A percentile compares a stretch with the other conserved stretches of the same genome.
Conservation (phyloP, 2,888 invertebrate genomes). For the Acrobasis suavella region DNA sequence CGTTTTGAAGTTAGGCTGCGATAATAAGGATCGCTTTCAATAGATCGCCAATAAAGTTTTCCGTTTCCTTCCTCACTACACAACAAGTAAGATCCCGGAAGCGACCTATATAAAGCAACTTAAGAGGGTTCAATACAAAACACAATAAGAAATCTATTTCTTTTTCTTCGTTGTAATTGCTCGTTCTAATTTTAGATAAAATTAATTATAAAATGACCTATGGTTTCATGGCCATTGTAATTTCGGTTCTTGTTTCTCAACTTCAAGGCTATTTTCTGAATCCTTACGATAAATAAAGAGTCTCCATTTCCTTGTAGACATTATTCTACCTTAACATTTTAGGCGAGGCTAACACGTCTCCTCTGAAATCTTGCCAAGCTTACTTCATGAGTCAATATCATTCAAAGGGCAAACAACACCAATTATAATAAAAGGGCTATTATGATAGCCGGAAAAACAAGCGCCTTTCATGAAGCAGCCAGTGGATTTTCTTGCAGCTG, state of each 20-base stretch:
- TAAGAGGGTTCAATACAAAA: background rate
- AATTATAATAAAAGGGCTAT: too few species aligned
- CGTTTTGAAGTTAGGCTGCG: background rate
- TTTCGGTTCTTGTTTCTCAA: background rate
- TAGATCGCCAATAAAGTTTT: conserved; percentile 8
- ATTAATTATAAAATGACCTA: background rate
- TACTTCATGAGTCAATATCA: too few species aligned
- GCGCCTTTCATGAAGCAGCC: too few species aligned
- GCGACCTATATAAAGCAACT: background rate
- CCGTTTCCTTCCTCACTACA: background rate
- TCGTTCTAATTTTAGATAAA: background rate
- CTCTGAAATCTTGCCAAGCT: background rate
- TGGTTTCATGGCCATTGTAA: background rate
- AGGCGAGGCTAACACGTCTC: background rate
- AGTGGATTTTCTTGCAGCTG: too few species aligned
- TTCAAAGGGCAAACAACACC: too few species aligned
- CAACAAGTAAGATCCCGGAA: background rate
- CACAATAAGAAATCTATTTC: too few species aligned
- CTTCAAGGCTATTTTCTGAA: background rate
- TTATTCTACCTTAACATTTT: background rate
- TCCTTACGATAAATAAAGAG: background rate
- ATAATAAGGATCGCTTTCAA: conserved; percentile 15
- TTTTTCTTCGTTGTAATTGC: too few species aligned
- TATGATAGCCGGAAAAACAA: too few species aligned
- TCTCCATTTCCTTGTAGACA: background rate